A percentile compares a stretch with the other conserved stretches of the same genome.
These are phyloP conservation scores for Drosophila sp. DNA, from an alignment of 1,140 invertebrate genomes.

Conservation along the genomic window DNA sequence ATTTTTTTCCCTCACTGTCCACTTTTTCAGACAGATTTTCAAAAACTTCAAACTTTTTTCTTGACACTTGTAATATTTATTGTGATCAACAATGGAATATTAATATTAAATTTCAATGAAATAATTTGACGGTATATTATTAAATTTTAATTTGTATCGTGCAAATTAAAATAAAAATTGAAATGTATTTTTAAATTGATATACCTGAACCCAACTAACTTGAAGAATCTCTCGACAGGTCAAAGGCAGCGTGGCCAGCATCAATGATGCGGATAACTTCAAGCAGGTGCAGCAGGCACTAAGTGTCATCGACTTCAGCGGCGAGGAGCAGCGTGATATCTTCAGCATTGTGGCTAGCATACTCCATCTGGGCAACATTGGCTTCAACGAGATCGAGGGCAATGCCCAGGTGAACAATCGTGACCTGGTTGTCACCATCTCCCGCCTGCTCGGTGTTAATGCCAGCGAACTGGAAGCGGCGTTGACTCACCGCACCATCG, in stretches of 20 bases:
- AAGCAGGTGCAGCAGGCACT: constrained; percentile 88
- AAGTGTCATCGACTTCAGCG: constrained; percentile 88
- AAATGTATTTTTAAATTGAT: too few species aligned
- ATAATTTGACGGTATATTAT: too few species aligned
- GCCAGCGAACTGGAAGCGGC: constrained; percentile 88
- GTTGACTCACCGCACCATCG: constrained; percentile 93
- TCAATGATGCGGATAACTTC: constrained; percentile 88
- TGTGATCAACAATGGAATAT: too few species aligned
- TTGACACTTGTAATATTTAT: too few species aligned
- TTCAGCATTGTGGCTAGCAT: constrained; percentile 91
- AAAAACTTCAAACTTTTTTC: too few species aligned
- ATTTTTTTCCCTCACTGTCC: too few species aligned
- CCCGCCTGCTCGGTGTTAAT: constrained; percentile 86
- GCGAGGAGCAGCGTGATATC: constrained; percentile 90
- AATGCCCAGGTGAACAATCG: constrained; percentile 87
- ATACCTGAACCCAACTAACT: neutral
- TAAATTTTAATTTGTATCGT: too few species aligned
- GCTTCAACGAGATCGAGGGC: constrained; percentile 89
- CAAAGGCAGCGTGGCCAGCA: constrained; percentile 68
- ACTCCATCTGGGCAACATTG: constrained; percentile 92
- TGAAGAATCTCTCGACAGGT: constrained; percentile 31
- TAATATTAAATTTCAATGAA: too few species aligned
- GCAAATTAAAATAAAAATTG: too few species aligned
- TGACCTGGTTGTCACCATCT: constrained; percentile 64
- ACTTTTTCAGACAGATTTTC: too few species aligned